Percentiles rank a stretch among this genome's conserved stretches.
phyloP scores from a whole-genome alignment of 2,888 invertebrate genomes.

The Campoletis raptor region DNA sequence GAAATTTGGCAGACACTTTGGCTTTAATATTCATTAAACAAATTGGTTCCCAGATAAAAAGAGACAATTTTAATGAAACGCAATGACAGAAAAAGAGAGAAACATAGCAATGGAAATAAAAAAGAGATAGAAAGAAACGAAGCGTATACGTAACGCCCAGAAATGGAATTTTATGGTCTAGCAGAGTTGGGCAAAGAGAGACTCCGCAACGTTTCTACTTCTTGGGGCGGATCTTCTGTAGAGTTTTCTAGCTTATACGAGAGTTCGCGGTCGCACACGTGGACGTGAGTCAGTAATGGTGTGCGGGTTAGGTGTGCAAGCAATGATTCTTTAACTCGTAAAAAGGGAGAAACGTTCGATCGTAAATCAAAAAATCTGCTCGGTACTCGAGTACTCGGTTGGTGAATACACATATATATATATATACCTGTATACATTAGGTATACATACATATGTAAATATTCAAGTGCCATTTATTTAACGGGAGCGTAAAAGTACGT shows the following conservation, averaged over 20 bases:
- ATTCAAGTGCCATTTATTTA: conserved; percentile 21
- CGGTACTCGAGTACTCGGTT: conserved; percentile 15
- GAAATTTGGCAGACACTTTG: background rate
- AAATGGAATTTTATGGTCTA: conserved; percentile 52
- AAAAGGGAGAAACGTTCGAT: conserved; percentile 45
- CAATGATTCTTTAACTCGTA: conserved; percentile 53
- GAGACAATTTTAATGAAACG: background rate
- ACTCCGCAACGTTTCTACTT: conserved; percentile 12
- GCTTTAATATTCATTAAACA: conserved; percentile 7
- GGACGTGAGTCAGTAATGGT: conserved; percentile 16
- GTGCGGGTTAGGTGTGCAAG: conserved; percentile 25
- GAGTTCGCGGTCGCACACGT: conserved; percentile 21
- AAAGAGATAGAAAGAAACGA: background rate
- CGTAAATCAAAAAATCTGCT: conserved; percentile 60
- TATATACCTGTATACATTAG: background rate
- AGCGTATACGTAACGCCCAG: conserved; percentile 19
- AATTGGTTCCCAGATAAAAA: background rate
- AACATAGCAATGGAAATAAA: background rate
- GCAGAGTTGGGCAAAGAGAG: conserved; percentile 6
- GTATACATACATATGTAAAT: conserved; percentile 10
- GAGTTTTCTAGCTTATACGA: conserved; percentile 17
- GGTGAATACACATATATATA: background rate
- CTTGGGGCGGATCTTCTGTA: conserved; percentile 11
- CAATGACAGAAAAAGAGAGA: background rate
- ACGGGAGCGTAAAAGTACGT: conserved; percentile 19